These are phyloP conservation scores for Rhabdophis nuchalis DNA, from an alignment of 2,797 vertebrate species.

Conservation along the genomic window DNA sequence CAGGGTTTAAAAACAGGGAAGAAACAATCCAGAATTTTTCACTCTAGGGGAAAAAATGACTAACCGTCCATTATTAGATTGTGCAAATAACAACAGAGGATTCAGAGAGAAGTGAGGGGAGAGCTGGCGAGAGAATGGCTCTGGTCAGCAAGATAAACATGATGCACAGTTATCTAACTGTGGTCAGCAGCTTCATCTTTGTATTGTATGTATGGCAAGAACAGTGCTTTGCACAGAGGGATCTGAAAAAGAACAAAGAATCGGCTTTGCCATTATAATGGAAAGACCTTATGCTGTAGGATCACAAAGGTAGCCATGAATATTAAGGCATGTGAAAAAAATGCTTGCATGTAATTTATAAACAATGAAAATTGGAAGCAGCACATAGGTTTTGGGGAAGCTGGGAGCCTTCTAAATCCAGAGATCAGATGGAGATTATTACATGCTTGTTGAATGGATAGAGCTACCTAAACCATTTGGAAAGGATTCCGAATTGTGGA, in stretches of 20 bases:
- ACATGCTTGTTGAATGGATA: neutral
- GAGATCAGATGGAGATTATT: neutral
- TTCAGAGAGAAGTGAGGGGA: neutral
- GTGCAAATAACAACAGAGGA: neutral
- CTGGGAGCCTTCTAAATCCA: neutral
- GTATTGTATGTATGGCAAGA: neutral
- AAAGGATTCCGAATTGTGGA: neutral
- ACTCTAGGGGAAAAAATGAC: neutral
- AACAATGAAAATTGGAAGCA: neutral
- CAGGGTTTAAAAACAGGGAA: neutral
- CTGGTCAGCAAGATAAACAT: conserved; percentile 34
- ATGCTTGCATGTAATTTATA: no score
- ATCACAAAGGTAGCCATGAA: neutral
- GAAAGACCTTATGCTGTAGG: neutral
- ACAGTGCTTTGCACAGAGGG: conserved; percentile 2
- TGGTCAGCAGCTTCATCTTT: conserved; percentile 16
- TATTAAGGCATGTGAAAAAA: neutral
- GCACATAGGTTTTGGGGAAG: neutral
- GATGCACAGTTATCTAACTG: conserved; percentile 4
- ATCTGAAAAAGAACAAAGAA: conserved; percentile 11
- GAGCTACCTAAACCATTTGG: neutral
- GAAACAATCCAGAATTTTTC: neutral
- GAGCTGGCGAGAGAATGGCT: conserved; percentile 5
- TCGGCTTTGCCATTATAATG: neutral
- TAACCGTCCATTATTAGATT: neutral